Evolutionary conservation across 2,113 vertebrate species (phyloP).

Genomic region (Erinaceus europaeus): DNA sequence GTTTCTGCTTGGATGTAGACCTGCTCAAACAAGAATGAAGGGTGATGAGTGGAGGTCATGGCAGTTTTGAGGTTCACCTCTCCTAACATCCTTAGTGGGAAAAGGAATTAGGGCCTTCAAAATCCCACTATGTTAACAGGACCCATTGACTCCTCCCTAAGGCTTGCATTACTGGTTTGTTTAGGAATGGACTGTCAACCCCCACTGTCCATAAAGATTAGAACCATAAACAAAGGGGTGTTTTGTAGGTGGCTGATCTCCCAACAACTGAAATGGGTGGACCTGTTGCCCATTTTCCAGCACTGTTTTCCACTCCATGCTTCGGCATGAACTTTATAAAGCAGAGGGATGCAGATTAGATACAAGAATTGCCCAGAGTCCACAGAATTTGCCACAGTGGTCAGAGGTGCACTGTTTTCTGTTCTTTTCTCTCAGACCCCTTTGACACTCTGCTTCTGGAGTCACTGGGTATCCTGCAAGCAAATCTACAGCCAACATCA

Average conservation of each 20-base stretch:
- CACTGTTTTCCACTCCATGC: rapidly evolving
- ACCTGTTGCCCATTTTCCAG: neutral
- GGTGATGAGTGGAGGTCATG: too few species aligned
- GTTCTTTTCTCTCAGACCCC: neutral
- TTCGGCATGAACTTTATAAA: neutral
- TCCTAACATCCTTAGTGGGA: neutral
- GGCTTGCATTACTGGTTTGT: too few species aligned
- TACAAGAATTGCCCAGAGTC: neutral
- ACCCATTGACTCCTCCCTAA: neutral
- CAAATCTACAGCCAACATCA: too few species aligned
- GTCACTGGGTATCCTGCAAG: neutral
- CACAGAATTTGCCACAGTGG: neutral
- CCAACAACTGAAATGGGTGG: neutral
- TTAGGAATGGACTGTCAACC: neutral
- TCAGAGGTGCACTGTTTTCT: neutral
- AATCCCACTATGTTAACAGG: neutral
- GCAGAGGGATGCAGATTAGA: neutral
- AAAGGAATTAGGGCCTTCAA: neutral
- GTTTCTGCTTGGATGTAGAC: neutral
- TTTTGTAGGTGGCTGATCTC: too few species aligned
- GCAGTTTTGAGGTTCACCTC: neutral
- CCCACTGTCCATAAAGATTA: neutral
- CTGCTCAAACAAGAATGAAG: neutral
- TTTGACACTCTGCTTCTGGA: neutral
- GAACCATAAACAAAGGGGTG: neutral